Evolutionary conservation across 37 sponge, comb jelly and placozoan species (phyloP), one percentile per base, ranked within the genome.

Genomic region (Axinella damicornis): DNA sequence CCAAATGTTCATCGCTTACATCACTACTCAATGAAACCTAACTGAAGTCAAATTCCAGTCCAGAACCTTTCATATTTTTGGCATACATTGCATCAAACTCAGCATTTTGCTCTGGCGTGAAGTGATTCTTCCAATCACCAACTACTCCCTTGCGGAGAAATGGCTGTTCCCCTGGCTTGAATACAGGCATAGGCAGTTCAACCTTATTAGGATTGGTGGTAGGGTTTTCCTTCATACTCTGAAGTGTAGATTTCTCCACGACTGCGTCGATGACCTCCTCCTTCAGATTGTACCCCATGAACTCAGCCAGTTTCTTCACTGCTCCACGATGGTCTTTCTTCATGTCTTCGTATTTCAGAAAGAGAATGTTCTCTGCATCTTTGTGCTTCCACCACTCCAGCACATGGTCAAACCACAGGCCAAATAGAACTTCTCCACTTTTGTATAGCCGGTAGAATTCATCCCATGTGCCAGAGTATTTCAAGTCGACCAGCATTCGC

Each of bases 311-410:
- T 33, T 28, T 40, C 34, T 69, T 30, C 15, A 81, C 55, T 19
- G 60, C 69, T 33, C 31, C 4, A 34, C 15, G 71, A 25, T 54
- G 82, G n/a, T 81, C 82, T 25, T 35, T 53, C 57, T 81, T 73
- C 83, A 83, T 72, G 63, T 83, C 83, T 39, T 83, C 83, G 33
- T 83, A 83, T 65, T 72, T 83, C n/a, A 81, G 58, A 30, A 81
- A 81, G 35, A 81, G 82, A 35, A 81, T 54, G 38, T 81, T 81
- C 24, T 69, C 37, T 6, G 34, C 60, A 81, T 81, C 83, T 61
- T 28, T 32, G 74, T 73, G 65, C 30, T 58, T 57, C 74, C 74
- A 83, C 83, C 83, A 83, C 53, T 40, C 75, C 53, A 74, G 28
- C 31, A 78, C 64, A 65, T 84, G 85, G 14, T 84, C 85, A 19